phyloP scores from a whole-genome alignment of 2,113 vertebrate species.

The Hemiprocne comata region DNA sequence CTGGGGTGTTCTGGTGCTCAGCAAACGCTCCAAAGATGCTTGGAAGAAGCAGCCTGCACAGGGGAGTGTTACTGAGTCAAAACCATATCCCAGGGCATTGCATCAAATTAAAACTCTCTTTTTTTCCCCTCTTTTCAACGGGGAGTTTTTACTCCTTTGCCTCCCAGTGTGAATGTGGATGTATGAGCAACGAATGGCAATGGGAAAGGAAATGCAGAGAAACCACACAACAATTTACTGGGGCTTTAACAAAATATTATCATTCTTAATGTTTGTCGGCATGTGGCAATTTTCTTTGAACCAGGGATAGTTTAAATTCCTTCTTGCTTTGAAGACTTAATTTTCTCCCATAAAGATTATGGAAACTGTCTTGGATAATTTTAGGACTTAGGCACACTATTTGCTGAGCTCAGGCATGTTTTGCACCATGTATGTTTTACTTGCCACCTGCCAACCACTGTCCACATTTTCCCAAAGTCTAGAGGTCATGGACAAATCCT shows the following conservation, averaged over 20 bases:
- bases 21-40: not conserved
- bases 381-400: constrained; percentile 37
- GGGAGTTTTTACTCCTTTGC: constrained; percentile 8
- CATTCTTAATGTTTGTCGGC: constrained; percentile 70
- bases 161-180: constrained; percentile 24
- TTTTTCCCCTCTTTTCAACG: not conserved
- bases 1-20: not conserved
- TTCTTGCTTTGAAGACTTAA: constrained; percentile 69
- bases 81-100: not conserved
- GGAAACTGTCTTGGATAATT: constrained; percentile 54
- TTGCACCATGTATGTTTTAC: constrained; percentile 8
- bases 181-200: constrained; percentile 46
- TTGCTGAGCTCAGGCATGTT: constrained; percentile 49
- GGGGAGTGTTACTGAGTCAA: not conserved
- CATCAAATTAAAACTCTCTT: not conserved
- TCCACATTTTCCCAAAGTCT: not conserved
- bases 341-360: constrained; percentile 67
- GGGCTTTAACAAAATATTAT: constrained; percentile 71
- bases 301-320: constrained; percentile 59
- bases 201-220: constrained; percentile 73
- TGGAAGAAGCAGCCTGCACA: not conserved
- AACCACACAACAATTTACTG: constrained; percentile 67
- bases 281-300: constrained; percentile 72
- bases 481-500: not conserved
- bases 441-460: constrained; percentile 30